Evolutionary conservation across 2,797 vertebrate species (phyloP), one percentile per base, ranked within the genome.

Genomic region (Poeciliopsis paucimaculata): DNA sequence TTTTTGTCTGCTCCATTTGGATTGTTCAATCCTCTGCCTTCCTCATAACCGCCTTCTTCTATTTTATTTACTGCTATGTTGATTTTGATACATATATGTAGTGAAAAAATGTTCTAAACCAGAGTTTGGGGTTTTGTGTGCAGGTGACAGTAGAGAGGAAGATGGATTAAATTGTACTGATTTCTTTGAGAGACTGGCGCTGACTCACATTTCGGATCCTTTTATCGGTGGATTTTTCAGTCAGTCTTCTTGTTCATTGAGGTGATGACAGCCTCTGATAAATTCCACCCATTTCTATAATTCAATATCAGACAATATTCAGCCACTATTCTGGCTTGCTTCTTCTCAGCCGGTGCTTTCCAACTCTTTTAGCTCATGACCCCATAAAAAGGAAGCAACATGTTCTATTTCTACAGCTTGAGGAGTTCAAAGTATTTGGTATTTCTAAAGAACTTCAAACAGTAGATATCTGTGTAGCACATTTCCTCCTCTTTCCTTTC

Each of bases 351-450:
- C 70, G 4, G 5, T 11, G 5, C 31, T 64, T 80, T 26, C 9
- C 31, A 7, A 34, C 36, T 2, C 31, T 66, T 64, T 47, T 28
- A 15, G 20, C 20, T 78, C 31, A 11, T 60, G 55, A 53, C 18
- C 41, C 41, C 23, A 77, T 72, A 66, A 51, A 68, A 68, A 62
- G 39, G 0, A 83, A 83, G 23, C 34, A 45, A 39, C 9, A 12
- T 49, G 77, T 45, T 43, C 12, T 55, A 62, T 78, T 77, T 53
- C 57, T 53, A 43, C 75, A 82, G 64, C 62, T 36, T 55, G 26
- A 60, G 46, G n/a, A 79, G 53, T 71, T 76, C 49, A 80, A 78
- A 76, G 36, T n/a, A 49, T 64, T 15, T 11, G 43, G 51, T 64
- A 49, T 80, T 80, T 81, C 47, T 78, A 66, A 66, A 78, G 43